Evolutionary conservation across 2,797 vertebrate species (phyloP).

Genomic region (Dipus sagitta): DNA sequence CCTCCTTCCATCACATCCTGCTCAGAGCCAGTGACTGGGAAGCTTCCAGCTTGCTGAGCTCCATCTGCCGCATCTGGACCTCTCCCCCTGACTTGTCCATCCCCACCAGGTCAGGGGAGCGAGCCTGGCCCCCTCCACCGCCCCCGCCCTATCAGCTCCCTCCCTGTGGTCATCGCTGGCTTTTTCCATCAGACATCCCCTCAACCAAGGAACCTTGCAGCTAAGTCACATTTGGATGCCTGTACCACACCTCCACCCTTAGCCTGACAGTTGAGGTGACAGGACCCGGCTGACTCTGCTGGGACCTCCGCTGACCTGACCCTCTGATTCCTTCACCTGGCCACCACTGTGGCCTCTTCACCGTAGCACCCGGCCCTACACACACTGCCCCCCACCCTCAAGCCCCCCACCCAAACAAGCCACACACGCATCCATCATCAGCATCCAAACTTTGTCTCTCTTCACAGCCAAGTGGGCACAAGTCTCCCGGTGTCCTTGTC

Average conservation of each 20-base stretch:
- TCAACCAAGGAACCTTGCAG: not conserved
- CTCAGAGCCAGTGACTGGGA: not conserved
- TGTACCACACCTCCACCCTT: fast-evolving
- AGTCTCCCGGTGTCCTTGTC: not conserved
- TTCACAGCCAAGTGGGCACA: not conserved
- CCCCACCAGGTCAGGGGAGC: not conserved
- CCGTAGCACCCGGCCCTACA: not conserved
- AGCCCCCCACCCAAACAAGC: not conserved
- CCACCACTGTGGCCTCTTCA: fast-evolving
- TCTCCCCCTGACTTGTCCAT: too few species aligned
- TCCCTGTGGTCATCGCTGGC: fast-evolving
- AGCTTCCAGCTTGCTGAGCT: not conserved
- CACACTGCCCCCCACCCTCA: not conserved
- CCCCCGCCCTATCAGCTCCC: not conserved
- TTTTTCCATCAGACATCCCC: fast-evolving
- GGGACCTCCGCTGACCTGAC: not conserved
- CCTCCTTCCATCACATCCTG: not conserved
- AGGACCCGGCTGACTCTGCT: fast-evolving
- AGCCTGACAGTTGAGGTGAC: fast-evolving
- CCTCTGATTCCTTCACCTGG: not conserved
- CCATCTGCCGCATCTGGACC: not conserved
- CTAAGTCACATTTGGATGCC: not conserved
- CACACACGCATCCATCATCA: too few species aligned
- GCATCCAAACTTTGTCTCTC: fast-evolving
- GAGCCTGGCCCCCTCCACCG: fast-evolving